A percentile compares a stretch with the other conserved stretches of the same genome.
Conservation (phyloP, 2,113 vertebrate species). For the Colistium nudipinnis region DNA sequence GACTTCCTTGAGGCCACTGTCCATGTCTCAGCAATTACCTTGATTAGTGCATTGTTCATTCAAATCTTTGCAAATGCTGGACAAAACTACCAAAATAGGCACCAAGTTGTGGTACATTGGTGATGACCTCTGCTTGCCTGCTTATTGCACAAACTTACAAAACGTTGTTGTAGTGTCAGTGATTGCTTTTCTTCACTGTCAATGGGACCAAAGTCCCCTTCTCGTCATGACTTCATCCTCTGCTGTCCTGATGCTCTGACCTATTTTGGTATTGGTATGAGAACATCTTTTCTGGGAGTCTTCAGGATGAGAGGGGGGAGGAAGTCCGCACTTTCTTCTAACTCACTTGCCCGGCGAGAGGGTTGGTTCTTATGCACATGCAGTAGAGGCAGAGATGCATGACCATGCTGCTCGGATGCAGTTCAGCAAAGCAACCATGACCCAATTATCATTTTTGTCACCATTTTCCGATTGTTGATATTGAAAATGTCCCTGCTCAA, state of each 20-base stretch:
- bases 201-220: not conserved
- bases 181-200: not conserved
- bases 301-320: not conserved
- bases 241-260: conserved; percentile 11
- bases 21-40: too few species aligned
- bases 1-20: too few species aligned
- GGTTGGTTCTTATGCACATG: not conserved
- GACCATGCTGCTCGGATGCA: not conserved
- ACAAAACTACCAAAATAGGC: too few species aligned
- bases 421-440: not conserved
- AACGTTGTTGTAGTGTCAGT: not conserved
- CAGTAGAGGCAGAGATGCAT: not conserved
- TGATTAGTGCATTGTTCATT: too few species aligned
- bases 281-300: conserved; percentile 37
- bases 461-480: not conserved
- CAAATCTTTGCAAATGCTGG: too few species aligned
- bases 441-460: not conserved
- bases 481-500: not conserved
- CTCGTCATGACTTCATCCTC: not conserved
- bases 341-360: conserved; percentile 2
- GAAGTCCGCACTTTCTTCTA: conserved; percentile 21
- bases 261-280: conserved; percentile 49
- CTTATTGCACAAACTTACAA: too few species aligned
- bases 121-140: too few species aligned
- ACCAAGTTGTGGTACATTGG: too few species aligned